Conservation (phyloP, 2,113 vertebrate species). For the Burhinus bistriatus region DNA sequence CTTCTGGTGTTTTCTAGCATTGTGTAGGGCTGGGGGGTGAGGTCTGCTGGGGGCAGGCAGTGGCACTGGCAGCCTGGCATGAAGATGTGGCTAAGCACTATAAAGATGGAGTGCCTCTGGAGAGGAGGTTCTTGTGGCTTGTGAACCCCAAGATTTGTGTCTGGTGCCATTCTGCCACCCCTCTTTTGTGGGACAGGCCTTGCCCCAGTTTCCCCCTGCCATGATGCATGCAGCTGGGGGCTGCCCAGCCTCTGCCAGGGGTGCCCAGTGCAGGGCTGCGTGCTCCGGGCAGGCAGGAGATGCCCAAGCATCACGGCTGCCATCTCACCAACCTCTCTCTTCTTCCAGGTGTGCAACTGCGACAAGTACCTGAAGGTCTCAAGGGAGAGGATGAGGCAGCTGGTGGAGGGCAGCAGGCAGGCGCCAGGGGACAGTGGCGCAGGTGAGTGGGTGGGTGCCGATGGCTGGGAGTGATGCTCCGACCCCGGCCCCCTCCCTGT, state of each 20-base stretch:
- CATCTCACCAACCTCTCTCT: neutral
- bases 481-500: neutral
- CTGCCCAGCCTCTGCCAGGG: neutral
- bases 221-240: accelerated
- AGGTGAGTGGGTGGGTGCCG: neutral
- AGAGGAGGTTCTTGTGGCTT: neutral
- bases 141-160: neutral
- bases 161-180: neutral
- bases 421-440: accelerated
- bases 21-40: neutral
- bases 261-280: neutral
- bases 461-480: accelerated
- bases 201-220: neutral
- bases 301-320: accelerated
- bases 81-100: neutral
- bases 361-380: conserved; percentile 80
- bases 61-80: neutral
- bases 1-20: neutral
- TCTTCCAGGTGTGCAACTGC: conserved; percentile 80
- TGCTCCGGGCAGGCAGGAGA: neutral
- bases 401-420: conserved; percentile 65
- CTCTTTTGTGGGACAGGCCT: accelerated
- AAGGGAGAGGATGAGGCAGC: conserved; percentile 71
- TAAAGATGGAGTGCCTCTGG: neutral
- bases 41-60: neutral